Percentiles rank a stretch among this genome's conserved stretches.
phyloP scores from a whole-genome alignment of 2,888 invertebrate species.

The Leucophora obtusa region DNA sequence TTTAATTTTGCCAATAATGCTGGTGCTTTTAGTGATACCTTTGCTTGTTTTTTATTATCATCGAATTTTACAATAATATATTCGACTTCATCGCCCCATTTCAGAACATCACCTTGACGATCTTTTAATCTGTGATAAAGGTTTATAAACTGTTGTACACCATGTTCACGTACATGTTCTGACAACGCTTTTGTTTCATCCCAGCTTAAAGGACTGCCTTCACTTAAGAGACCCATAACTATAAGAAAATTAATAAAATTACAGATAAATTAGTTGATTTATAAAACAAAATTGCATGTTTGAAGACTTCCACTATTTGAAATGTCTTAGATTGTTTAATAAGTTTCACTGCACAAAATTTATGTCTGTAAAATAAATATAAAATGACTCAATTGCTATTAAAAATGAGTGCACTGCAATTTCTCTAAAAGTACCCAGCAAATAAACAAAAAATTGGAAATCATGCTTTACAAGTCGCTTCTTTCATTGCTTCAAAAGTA shows the following conservation, averaged over 20 bases:
- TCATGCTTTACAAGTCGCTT: too few species aligned
- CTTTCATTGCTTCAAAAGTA: too few species aligned
- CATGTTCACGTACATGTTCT: conserved; percentile 95
- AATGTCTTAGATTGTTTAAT: too few species aligned
- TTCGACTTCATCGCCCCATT: conserved; percentile 99
- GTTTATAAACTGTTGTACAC: conserved; percentile 97
- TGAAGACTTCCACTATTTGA: too few species aligned
- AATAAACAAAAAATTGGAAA: too few species aligned
- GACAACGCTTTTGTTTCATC: conserved; percentile 94
- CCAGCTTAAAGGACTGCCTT: conserved; percentile 97
- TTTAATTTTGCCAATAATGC: conserved; percentile 89
- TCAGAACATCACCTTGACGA: conserved; percentile 93
- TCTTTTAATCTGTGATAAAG: conserved; percentile 92
- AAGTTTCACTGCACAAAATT: too few species aligned
- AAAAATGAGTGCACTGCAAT: too few species aligned
- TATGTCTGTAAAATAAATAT: too few species aligned
- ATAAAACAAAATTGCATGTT: not conserved
- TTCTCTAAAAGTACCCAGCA: too few species aligned
- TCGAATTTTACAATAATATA: conserved; percentile 98
- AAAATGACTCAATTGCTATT: too few species aligned
- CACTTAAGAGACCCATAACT: conserved; percentile 94
- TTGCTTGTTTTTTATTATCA: conserved; percentile 88
- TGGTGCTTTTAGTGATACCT: conserved; percentile 90
- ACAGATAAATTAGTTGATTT: not conserved
- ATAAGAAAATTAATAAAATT: conserved; percentile 2